Conservation (phyloP, 2,113 vertebrate species). For the Festucalex cinctus region DNA sequence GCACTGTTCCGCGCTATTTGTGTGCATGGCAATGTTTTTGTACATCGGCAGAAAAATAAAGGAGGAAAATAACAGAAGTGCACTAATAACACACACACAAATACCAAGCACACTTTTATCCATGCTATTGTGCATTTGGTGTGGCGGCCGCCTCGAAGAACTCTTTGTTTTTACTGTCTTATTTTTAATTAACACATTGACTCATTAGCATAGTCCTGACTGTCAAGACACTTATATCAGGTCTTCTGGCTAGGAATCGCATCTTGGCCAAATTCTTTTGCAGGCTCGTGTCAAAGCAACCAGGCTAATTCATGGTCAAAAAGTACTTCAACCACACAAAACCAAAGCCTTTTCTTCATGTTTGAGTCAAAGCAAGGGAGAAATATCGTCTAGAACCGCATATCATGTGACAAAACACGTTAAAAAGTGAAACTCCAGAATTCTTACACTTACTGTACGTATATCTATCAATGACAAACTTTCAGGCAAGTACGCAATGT, state of each 20-base stretch:
- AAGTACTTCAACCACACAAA: not conserved
- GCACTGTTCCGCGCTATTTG: constrained; percentile 33
- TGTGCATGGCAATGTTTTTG: constrained; percentile 30
- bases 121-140: not conserved
- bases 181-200: not conserved
- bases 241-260: not conserved
- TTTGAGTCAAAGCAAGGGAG: not conserved
- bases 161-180: not conserved
- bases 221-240: not conserved
- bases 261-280: constrained; percentile 2
- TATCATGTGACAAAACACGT: too few species aligned
- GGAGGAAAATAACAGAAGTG: constrained; percentile 31
- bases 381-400: not conserved
- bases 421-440: too few species aligned
- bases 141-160: not conserved
- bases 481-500: too few species aligned
- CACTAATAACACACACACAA: too few species aligned
- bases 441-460: too few species aligned
- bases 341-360: not conserved
- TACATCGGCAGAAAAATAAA: not conserved
- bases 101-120: not conserved
- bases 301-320: not conserved
- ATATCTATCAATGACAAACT: too few species aligned
- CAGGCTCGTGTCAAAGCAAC: constrained; percentile 2
- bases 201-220: not conserved